These are phyloP conservation scores for Chelon labrosus DNA, from an alignment of 2,797 vertebrate genomes.

Conservation along the genomic window DNA sequence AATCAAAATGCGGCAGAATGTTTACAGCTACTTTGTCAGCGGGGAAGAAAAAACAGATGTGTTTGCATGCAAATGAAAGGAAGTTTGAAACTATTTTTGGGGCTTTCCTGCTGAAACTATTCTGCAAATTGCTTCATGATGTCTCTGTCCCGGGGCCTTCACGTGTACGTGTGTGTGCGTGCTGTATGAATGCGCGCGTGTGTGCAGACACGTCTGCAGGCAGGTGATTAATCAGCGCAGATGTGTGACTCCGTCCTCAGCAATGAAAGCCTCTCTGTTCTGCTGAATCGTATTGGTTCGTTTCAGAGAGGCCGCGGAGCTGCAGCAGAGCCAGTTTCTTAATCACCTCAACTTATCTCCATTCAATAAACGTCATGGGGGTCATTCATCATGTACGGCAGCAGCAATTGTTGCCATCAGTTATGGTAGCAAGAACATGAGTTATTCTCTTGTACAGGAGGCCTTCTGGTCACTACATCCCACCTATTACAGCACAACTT, in stretches of 20 bases:
- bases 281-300: slow-evolving; percentile 36
- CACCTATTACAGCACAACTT: neutral
- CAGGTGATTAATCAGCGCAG: slow-evolving; percentile 72
- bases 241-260: slow-evolving; percentile 46
- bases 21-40: slow-evolving; percentile 54
- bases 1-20: slow-evolving; percentile 46
- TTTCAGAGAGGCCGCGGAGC: slow-evolving; percentile 31
- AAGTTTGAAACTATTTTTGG: slow-evolving; percentile 42
- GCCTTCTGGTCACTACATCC: slow-evolving; percentile 7
- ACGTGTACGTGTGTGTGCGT: slow-evolving; percentile 9
- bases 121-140: slow-evolving; percentile 75
- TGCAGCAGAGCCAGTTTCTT: slow-evolving; percentile 31
- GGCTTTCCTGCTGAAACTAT: slow-evolving; percentile 54
- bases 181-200: neutral
- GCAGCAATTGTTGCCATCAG: slow-evolving; percentile 42
- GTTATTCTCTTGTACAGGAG: slow-evolving; percentile 36
- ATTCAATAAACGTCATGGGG: slow-evolving; percentile 51
- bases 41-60: slow-evolving; percentile 64
- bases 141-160: slow-evolving; percentile 35
- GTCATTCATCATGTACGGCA: slow-evolving; percentile 46
- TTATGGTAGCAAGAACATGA: slow-evolving; percentile 28
- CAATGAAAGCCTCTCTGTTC: slow-evolving; percentile 66
- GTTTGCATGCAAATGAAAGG: slow-evolving; percentile 56
- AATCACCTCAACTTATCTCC: slow-evolving; percentile 44
- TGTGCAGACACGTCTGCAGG: slow-evolving; percentile 28